Conservation (phyloP, 1,140 invertebrate genomes). For the Anadara kagoshimensis region DNA sequence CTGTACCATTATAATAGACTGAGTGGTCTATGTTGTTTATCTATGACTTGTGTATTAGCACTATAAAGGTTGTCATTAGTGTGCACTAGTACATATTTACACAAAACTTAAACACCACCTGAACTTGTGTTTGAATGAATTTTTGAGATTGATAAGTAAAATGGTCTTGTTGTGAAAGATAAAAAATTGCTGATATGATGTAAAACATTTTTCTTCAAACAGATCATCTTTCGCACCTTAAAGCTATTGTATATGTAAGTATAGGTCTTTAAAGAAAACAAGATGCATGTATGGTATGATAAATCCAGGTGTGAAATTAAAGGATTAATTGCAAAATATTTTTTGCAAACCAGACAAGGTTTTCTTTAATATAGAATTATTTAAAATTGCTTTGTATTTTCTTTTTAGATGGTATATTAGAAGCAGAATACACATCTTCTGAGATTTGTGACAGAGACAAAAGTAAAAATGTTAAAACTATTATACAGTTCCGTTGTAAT, state of each 20-base stretch:
- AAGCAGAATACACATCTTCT: slow-evolving; percentile 50
- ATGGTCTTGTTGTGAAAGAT: too few relatives aligned
- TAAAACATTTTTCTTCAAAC: too few relatives aligned
- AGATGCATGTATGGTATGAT: background rate
- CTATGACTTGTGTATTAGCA: too few relatives aligned
- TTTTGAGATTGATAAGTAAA: too few relatives aligned
- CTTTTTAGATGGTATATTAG: slow-evolving; percentile 58
- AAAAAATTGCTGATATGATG: too few relatives aligned
- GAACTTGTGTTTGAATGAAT: too few relatives aligned
- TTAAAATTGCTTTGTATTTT: slow-evolving; percentile 1
- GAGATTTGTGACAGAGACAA: slow-evolving; percentile 47
- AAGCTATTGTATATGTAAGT: background rate
- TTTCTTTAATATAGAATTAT: background rate
- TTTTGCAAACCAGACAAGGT: background rate
- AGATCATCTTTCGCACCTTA: background rate
- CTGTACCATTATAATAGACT: too few relatives aligned
- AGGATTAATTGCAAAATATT: background rate
- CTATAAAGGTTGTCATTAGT: too few relatives aligned
- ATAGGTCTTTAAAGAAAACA: background rate
- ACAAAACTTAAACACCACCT: too few relatives aligned
- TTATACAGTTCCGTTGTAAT: slow-evolving; percentile 59
- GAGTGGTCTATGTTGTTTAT: too few relatives aligned
- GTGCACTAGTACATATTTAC: too few relatives aligned
- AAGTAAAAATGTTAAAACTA: slow-evolving; percentile 43
- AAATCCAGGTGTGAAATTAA: background rate